Evolutionary conservation across 2,888 invertebrate genomes (phyloP), one percentile per base, ranked within the genome.

Genomic region (Agrilus cyanescens): DNA sequence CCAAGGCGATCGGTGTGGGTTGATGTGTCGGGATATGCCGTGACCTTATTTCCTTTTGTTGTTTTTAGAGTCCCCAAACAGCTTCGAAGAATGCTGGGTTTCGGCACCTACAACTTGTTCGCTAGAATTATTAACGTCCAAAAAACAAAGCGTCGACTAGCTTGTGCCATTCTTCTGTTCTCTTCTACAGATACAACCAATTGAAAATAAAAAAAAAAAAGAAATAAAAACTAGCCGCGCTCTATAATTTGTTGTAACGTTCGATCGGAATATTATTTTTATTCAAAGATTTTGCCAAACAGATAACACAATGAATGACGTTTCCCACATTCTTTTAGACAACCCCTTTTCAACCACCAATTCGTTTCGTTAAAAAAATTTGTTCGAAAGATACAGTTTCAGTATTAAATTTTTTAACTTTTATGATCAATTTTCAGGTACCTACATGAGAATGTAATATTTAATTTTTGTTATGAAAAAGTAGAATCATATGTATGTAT

Each of bases 11-110:
- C 15, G 33, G 42, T 43, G 46, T 47, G 43, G 34, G 41, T 49
- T 44, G 44, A 44, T 45, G 43, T 37, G 45, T 37, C 45, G 39
- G 38, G 40, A 32, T 39, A 40, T 40, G 41, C 42, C 37, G 33
- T 44, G 40, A 32, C 40, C 39, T 44, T 44, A 46, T 37, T 40
- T 41, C 41, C 32, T 38, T 42, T 46, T 43, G 45, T 42, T 42
- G 45, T 45, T 47, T 47, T 44, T 47, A 41, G 45, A 35, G 33
- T 43, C 45, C 39, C 46, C 40, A 47, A 52, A 52, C 53, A 53
- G 50, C 48, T 46, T 44, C 38, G 45, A 44, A 50, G 51, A 50
- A 53, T 53, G 50, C 53, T 46, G 47, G 47, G 50, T 50, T 51
- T 49, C 49, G 48, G 50, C 50, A 53, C 49, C 50, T 51, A 31